Conservation (phyloP, 2,113 vertebrate species). For the Aythya baeri region DNA sequence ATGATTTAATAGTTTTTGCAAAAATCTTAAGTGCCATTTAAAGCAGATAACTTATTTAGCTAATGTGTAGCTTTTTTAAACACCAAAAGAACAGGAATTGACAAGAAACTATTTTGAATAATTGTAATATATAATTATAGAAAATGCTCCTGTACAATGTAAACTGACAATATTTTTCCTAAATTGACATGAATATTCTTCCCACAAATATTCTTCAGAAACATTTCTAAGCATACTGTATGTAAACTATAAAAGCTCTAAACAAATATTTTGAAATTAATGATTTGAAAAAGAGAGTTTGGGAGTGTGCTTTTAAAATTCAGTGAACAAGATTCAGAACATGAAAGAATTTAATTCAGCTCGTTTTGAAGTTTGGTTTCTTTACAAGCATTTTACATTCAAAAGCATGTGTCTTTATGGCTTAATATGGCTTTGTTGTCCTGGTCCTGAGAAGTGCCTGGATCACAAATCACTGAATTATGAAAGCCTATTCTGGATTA, state of each 20-base stretch:
- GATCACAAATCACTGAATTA: background rate
- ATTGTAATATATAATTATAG: background rate
- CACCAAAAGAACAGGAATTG: background rate
- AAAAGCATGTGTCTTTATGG: background rate
- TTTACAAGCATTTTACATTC: background rate
- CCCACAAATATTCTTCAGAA: background rate
- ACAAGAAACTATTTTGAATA: background rate
- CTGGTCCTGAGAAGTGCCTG: background rate
- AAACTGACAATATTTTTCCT: background rate
- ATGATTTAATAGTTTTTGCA: background rate
- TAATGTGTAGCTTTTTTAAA: background rate
- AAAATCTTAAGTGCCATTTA: background rate
- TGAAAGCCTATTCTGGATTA: background rate
- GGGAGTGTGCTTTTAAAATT: background rate
- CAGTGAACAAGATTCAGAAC: background rate
- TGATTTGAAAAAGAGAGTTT: background rate
- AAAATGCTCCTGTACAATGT: background rate
- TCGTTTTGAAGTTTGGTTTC: slow-evolving; percentile 1
- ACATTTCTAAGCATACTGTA: background rate
- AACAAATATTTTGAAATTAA: background rate
- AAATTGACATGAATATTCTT: background rate
- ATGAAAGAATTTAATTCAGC: background rate
- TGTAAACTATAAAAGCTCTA: background rate
- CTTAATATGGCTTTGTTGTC: background rate
- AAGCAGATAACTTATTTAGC: background rate